Base-by-base conservation (phyloP, 2,113 vertebrate species). In the Macaca nemestrina region DNA sequence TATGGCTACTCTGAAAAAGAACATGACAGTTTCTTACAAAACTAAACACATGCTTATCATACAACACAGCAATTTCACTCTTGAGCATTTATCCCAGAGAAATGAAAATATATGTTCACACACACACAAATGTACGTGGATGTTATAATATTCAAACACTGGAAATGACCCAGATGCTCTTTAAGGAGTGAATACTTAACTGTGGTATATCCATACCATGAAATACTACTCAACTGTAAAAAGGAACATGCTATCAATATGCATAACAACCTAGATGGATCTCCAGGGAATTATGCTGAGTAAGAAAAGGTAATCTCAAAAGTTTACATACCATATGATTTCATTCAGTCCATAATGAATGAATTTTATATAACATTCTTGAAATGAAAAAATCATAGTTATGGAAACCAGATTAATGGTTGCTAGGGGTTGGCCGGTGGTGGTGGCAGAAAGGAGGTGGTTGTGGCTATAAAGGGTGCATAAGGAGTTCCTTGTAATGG, bases 211-310 rank as follows among this genome's bases (percentile, higher is more conserved):
- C 27, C 64, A 55, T 84, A 72, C 45, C 50, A 75, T 57, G 83
- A 89, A 88, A 80, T 84, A 73, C 73, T 48, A 88, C 52, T 92
- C 32, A 45, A 43, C 87, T 78, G n/a, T 86, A 83, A 88, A 91
- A 91, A 93, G 45, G 45, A 94, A 79, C 27, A 20, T 76, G 70
- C 25, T 45, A 76, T 52, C 70, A 43, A 78, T 91, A 94, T 20
- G 72, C 50, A 38, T 32, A 90, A 86, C 27, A 78, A 85, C 22
- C 81, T 93, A 81, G 48, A 86, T 70, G 55, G 78, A 64, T 90
- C 78, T 87, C 50, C 50, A 72, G 86, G 50, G 48, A 92, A 73
- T 81, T 90, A 61, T 86, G 38, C 72, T 59, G 38, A 91, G 59
- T 91, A 68, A 55, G 64, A 95, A 91, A 85, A 25, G 17, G 23